Evolutionary conservation across 2,113 vertebrate species (phyloP).

Genomic region (Lagopus muta): DNA sequence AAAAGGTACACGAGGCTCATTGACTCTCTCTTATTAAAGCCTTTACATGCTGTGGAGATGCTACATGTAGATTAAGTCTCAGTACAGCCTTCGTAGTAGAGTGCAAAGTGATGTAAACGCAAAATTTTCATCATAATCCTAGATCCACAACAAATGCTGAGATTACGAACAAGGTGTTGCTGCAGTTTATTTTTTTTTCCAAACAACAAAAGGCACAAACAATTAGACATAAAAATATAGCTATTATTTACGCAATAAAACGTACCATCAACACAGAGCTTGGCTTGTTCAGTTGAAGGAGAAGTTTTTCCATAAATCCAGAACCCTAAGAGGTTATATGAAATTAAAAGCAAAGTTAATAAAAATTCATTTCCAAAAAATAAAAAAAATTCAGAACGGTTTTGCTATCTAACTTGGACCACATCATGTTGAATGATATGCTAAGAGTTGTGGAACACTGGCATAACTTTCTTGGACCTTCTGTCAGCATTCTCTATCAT

Average conservation of each 20-base stretch:
- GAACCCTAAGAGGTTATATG: background rate
- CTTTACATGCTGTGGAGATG: slow-evolving; percentile 53
- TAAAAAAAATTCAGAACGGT: background rate
- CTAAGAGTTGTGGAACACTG: background rate
- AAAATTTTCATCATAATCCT: slow-evolving; percentile 49
- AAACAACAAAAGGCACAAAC: background rate
- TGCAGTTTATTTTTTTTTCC: background rate
- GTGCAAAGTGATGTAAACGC: slow-evolving; percentile 46
- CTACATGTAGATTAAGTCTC: slow-evolving; percentile 63
- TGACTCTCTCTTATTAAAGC: slow-evolving; percentile 82
- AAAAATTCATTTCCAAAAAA: background rate
- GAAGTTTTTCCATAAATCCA: background rate
- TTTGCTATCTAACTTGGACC: background rate
- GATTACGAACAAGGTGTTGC: background rate
- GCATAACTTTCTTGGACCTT: background rate
- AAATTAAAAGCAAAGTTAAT: background rate
- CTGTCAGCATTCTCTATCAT: background rate
- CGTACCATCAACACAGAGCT: background rate
- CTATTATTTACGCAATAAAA: background rate
- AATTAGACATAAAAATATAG: background rate
- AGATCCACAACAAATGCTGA: slow-evolving; percentile 39
- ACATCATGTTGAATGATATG: background rate
- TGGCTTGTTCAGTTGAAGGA: accelerated
- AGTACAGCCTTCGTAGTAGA: background rate
- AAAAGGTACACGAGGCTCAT: slow-evolving; percentile 79